Base-by-base conservation (phyloP, 2,888 invertebrate species). In the Pammene fasciana region DNA sequence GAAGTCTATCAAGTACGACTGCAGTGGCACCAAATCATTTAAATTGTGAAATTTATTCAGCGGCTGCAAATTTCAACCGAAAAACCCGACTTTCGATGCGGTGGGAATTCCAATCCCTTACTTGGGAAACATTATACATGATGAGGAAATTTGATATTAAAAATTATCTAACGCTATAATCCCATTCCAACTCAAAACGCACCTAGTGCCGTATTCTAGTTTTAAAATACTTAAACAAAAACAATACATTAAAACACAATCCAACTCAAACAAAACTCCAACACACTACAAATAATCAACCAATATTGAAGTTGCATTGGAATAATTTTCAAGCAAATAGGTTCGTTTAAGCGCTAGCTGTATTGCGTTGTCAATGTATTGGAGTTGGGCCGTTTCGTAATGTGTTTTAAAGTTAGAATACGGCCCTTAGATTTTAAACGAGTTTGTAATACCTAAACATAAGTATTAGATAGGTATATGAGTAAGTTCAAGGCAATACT, bases 21-120 rank as follows among this genome's bases (percentile, higher is more conserved):
- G 16, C 48, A 9, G 16, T 48, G 48, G 48, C 9, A 48, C 8
- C 48, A 48, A 48, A 48, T 48, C 16, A 14, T n/a, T n/a, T 14
- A 43, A 57, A 43, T 13, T 18, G 14, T 1, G 57, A 18, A 50
- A 13, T 50, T 18, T 61, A 61, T 48, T 50, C 48, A 38, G 36
- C 38, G 9, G 11, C 13, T 16, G 55, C 26, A 13, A 11, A 10
- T 18, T 11, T 55, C 7, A 11, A 57, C 18, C 57, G 57, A 65
- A 57, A 65, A 57, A 65, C 65, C 65, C 65, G 48, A 14, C 48
- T 50, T 38, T 14, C 45, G 56, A 9, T 57, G 61, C 38, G 38
- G 38, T 16, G 38, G 61, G 38, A 18, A 61, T 61, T 61, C 38
- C 11, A 16, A 50, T 61, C 38, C 48, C n/a, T n/a, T n/a, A 11